These are phyloP conservation scores for Rhopalosiphum maidis DNA, from an alignment of 1,140 invertebrate genomes.

Conservation along the genomic window DNA sequence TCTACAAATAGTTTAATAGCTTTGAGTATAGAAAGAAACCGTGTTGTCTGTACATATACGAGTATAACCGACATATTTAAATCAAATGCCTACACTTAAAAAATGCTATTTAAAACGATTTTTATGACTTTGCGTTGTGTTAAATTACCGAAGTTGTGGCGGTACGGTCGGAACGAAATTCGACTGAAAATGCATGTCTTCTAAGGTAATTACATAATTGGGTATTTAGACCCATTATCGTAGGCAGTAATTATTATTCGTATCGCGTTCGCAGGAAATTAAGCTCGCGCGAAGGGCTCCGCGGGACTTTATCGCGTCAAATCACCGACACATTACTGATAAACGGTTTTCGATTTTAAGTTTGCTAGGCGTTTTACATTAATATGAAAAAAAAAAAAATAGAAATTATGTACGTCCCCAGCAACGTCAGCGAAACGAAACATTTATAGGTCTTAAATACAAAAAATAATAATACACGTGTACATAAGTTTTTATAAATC, in stretches of 20 bases:
- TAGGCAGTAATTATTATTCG: background rate
- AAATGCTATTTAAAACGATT: background rate
- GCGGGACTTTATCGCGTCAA: background rate
- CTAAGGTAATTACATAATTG: background rate
- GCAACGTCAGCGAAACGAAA: background rate
- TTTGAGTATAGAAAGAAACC: background rate
- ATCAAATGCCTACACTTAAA: background rate
- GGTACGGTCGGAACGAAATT: background rate
- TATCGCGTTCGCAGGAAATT: background rate
- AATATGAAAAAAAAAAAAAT: background rate
- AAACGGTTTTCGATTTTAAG: conserved; percentile 10
- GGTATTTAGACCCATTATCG: background rate
- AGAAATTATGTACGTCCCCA: background rate
- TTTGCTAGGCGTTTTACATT: background rate
- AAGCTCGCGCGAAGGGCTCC: background rate
- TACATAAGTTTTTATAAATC: no score
- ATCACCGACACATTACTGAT: conserved; percentile 10
- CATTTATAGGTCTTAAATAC: background rate
- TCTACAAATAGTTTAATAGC: background rate
- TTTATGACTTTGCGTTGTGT: background rate
- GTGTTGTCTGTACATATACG: no score
- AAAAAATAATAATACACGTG: no score
- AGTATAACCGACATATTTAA: background rate
- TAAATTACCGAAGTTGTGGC: background rate
- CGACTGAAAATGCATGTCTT: background rate